Percentiles rank a stretch among this genome's conserved stretches.
phyloP scores from a whole-genome alignment of 2,888 invertebrate genomes.

The Drosophila rubida region DNA sequence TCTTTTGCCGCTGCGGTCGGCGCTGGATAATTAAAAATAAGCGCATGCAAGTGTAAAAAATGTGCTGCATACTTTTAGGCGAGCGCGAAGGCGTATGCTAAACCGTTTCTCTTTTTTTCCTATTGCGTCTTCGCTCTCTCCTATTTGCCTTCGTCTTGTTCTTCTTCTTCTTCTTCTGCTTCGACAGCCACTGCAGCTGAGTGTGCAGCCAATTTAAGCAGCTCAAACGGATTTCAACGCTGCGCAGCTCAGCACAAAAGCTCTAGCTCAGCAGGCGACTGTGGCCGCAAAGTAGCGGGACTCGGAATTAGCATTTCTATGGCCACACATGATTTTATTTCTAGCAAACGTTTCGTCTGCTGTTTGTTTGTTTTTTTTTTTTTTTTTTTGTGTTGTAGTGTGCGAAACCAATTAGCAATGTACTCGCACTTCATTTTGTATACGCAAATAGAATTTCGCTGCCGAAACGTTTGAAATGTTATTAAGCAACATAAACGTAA shows the following conservation, averaged over 20 bases:
- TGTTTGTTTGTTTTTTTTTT: too few relatives aligned
- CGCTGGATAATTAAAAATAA: constrained; percentile 58
- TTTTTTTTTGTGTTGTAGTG: too few relatives aligned
- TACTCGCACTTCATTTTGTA: too few relatives aligned
- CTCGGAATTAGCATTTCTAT: too few relatives aligned
- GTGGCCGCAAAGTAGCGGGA: too few relatives aligned
- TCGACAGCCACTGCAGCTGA: neutral
- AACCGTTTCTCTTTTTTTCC: constrained; percentile 5
- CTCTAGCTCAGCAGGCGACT: too few relatives aligned
- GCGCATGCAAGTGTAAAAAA: constrained; percentile 36
- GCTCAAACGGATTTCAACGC: constrained; percentile 28
- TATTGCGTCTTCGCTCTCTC: neutral
- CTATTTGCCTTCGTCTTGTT: neutral
- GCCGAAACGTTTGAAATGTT: too few relatives aligned
- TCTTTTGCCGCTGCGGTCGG: constrained; percentile 5
- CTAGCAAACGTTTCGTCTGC: too few relatives aligned
- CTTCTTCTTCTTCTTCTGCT: neutral
- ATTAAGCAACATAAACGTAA: too few relatives aligned
- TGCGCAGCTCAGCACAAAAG: constrained; percentile 3
- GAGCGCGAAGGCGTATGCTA: constrained; percentile 23
- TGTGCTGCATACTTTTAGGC: constrained; percentile 29
- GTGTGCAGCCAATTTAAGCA: constrained; percentile 34
- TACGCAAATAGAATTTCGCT: too few relatives aligned
- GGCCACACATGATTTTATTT: too few relatives aligned
- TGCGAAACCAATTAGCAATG: too few relatives aligned